Conservation (phyloP, 1,140 invertebrate genomes). For the Drosophila mayri region DNA sequence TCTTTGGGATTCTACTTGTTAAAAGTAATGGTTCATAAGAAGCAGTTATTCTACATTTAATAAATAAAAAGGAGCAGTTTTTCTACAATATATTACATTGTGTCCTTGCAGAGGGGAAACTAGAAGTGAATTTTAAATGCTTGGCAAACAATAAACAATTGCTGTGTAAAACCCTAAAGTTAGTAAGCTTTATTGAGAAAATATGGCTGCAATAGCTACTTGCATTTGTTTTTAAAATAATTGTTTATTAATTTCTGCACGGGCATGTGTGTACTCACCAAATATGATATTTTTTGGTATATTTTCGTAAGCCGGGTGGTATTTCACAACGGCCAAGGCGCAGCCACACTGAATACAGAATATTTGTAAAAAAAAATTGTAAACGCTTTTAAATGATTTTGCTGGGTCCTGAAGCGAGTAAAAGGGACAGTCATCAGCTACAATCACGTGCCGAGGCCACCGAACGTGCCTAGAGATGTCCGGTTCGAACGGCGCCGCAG, state of each 20-base stretch:
- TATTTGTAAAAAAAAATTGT: constrained; percentile 52
- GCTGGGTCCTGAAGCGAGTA: constrained; percentile 4
- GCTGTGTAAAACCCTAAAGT: not conserved
- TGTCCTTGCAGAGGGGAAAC: too few relatives aligned
- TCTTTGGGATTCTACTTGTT: not conserved
- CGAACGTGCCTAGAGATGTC: constrained; percentile 54
- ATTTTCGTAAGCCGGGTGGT: constrained; percentile 3
- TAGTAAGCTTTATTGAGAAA: not conserved
- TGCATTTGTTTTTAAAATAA: not conserved
- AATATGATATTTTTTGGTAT: constrained; percentile 1
- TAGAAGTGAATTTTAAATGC: too few relatives aligned
- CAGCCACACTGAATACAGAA: constrained; percentile 61
- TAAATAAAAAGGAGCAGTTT: too few relatives aligned
- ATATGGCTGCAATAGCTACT: not conserved
- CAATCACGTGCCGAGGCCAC: constrained; percentile 6
- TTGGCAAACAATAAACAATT: not conserved
- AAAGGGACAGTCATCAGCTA: constrained; percentile 25
- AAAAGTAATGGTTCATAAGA: too few relatives aligned
- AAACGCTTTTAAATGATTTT: constrained; percentile 53
- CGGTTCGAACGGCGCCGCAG: constrained; percentile 48
- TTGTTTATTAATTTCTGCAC: not conserved
- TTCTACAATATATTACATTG: too few relatives aligned
- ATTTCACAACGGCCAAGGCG: not conserved
- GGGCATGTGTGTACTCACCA: not conserved
- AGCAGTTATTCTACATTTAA: too few relatives aligned